Conservation (phyloP, 2,888 invertebrate species). For the Apodemia hepburni region DNA sequence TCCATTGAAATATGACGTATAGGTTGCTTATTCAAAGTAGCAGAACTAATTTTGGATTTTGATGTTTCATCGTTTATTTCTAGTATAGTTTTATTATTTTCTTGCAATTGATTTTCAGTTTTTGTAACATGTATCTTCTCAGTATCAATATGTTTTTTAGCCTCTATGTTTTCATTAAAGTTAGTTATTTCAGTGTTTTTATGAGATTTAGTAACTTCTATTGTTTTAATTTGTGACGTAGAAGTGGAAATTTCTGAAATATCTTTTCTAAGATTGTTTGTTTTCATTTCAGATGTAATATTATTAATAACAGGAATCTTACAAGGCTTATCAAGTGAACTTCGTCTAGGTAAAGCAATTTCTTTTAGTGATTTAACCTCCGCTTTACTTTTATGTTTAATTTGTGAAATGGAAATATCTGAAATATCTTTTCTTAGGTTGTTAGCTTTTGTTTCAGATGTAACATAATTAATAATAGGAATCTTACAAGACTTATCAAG, state of each 20-base stretch:
- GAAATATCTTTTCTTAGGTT: neutral
- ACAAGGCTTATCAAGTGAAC: slow-evolving; percentile 28
- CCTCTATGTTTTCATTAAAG: neutral
- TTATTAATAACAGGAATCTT: slow-evolving; percentile 18
- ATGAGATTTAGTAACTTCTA: neutral
- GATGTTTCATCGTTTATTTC: neutral
- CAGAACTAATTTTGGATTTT: neutral
- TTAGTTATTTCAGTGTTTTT: neutral
- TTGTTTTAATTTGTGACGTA: slow-evolving; percentile 32
- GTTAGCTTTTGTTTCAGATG: slow-evolving; percentile 1
- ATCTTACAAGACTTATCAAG: slow-evolving; percentile 28
- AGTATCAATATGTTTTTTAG: neutral
- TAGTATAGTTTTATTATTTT: neutral
- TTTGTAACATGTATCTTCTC: neutral
- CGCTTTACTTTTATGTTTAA: slow-evolving; percentile 50
- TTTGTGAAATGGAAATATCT: neutral
- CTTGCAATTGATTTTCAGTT: neutral
- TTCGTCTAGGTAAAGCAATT: slow-evolving; percentile 14
- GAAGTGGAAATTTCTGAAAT: neutral
- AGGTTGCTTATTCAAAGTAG: neutral
- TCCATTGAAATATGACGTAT: slow-evolving; percentile 4
- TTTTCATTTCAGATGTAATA: neutral
- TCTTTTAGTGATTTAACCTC: slow-evolving; percentile 37
- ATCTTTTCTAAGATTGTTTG: neutral
- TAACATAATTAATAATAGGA: slow-evolving; percentile 8